Evolutionary conservation across 2,888 invertebrate genomes (phyloP), one percentile per base, ranked within the genome.

Genomic region (Macrostomum cliftonense): DNA sequence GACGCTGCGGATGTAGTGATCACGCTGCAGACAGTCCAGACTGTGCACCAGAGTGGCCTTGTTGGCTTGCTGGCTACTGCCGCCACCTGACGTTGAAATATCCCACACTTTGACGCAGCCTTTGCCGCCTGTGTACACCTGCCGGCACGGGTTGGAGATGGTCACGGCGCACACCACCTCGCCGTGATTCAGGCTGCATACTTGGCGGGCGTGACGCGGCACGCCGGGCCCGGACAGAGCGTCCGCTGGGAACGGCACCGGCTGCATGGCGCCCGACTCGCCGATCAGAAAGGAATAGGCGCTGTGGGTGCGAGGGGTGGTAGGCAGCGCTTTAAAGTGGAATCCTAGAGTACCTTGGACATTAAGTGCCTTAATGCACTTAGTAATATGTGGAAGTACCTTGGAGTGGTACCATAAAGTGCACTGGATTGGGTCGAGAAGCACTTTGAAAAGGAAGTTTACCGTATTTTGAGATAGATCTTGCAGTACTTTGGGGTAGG

Each of bases 161-260:
- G 93, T 91, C 44, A 95, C 93, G 1, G 91, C 93, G 70, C 93
- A 93, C 37, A 93, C 93, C 42, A 93, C 91, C 70, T 93, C 93
- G 9, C 93, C 93, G 71, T 95, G 93, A 53, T 82, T 83, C 54
- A 93, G 71, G 7, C 85, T 84, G 67, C 84, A 85, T 58, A 86
- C 83, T 65, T 83, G 83, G 13, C 88, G 76, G 43, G 87, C 88
- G 63, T 83, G 86, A 47, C 87, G 76, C 12, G 93, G 91, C 58
- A 93, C 84, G 28, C 89, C 91, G n/a, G 86, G 81, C 13, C 85
- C 42, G 14, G 36, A 28, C 13, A 51, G 42, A n/a, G 91, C 89
- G 73, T 93, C 93, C 38, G 83, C 80, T 44, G 91, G 91, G 73
- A 93, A 93, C 54, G 85, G 86, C 56, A 89, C 89, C 39, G 87